Evolutionary conservation across 2,888 invertebrate genomes (phyloP).

Genomic region (Hemaris fuciformis): DNA sequence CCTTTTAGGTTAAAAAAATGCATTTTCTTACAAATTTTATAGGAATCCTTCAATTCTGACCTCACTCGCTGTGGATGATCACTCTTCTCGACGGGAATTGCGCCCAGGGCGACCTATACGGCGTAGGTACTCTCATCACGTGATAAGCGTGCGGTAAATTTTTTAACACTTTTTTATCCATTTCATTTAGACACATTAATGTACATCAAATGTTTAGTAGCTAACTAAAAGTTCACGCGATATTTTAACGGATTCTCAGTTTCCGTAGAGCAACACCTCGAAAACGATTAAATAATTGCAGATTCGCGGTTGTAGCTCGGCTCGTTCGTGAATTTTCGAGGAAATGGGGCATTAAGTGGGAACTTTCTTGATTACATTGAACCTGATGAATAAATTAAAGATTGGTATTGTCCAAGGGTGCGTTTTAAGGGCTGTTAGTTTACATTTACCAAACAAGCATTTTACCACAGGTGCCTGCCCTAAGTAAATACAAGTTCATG

Average conservation of each 20-base stretch:
- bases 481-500: not conserved
- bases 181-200: constrained; percentile 27
- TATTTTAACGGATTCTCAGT: constrained; percentile 45
- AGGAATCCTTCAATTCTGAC: constrained; percentile 39
- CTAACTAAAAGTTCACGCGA: not conserved
- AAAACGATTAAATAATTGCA: constrained; percentile 76
- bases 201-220: constrained; percentile 19
- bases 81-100: constrained; percentile 67
- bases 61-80: constrained; percentile 61
- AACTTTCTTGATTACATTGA: constrained; percentile 66
- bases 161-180: constrained; percentile 27
- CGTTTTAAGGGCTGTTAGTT: not conserved
- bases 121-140: constrained; percentile 19
- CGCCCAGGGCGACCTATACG: constrained; percentile 69
- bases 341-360: constrained; percentile 61
- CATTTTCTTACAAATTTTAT: constrained; percentile 21
- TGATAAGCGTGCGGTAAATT: not conserved
- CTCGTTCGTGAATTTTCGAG: constrained; percentile 64
- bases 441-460: not conserved
- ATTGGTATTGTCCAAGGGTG: not conserved
- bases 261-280: constrained; percentile 67
- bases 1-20: too few relatives aligned
- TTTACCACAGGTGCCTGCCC: not conserved
- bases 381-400: constrained; percentile 63
- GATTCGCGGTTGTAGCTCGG: constrained; percentile 60